Evolutionary conservation across 92 coral and sea anemone genomes (phyloP), one percentile per base, ranked within the genome.

Genomic region (Phymanthus crucifer): DNA sequence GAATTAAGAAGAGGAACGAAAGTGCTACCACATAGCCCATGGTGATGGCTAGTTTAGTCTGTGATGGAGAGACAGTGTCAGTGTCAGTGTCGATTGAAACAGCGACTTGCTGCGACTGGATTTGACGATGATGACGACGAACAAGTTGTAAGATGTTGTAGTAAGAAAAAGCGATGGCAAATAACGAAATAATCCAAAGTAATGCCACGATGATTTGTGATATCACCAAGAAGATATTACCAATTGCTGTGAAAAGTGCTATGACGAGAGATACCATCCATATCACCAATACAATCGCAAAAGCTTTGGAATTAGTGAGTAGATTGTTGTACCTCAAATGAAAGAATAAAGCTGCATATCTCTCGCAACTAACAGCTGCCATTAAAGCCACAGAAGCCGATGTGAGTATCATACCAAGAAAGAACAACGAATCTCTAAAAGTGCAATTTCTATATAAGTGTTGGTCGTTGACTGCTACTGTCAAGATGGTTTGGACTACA

Each of bases 311-410:
- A 40, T 75, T 32, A 8, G 79, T 75, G 13, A 75, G 29, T 13
- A 75, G 66, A 7, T 46, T 29, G 11, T 21, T n/a, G 46, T 75
- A 75, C 27, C 68, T 24, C 5, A 75, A 45, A 18, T 56, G 79
- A 12, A 29, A 31, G 43, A 75, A 75, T 18, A 75, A 65, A 24
- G 79, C 79, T 2, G 52, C 32, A 66, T 75, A 75, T 75, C 79
- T 47, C 43, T 75, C 79, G 14, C 64, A 50, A 31, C 79, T 75
- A 2, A 75, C 79, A 29, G 61, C 35, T 11, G 79, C 79, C 79
- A 75, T 75, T 38, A 61, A 47, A 3, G 24, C 36, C 13, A 32
- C 68, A 18, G 79, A 75, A 8, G 32, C 23, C 11, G 68, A 27
- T 11, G 68, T 36, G 6, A 17, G 27, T 1, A 32, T 0, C 52